phyloP scores from a whole-genome alignment of 2,888 invertebrate genomes.

The Diadegma fenestrale region DNA sequence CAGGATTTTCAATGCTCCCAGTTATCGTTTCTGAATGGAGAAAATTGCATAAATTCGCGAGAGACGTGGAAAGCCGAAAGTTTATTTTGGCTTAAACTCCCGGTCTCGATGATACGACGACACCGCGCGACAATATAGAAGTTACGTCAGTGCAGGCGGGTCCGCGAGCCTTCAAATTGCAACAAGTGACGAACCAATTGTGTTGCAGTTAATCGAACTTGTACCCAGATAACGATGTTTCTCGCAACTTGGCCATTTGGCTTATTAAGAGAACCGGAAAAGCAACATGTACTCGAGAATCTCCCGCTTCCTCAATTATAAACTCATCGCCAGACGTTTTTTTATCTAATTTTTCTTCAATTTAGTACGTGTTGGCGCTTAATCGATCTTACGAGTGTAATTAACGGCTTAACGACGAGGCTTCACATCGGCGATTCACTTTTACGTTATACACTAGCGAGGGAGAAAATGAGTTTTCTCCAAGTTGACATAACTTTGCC shows the following conservation, averaged over 20 bases:
- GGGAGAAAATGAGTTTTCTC: not conserved
- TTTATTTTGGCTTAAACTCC: conserved; percentile 15
- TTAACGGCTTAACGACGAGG: conserved; percentile 12
- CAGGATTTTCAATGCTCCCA: not conserved
- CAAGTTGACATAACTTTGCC: conserved; percentile 8
- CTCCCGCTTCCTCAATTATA: conserved; percentile 31
- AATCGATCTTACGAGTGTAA: conserved; percentile 12
- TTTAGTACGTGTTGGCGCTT: not conserved
- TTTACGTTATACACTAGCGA: not conserved
- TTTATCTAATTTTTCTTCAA: not conserved
- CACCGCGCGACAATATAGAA: conserved; percentile 72
- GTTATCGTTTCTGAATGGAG: not conserved
- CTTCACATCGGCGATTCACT: not conserved
- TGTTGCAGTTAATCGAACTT: conserved; percentile 78
- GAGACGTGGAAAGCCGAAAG: not conserved
- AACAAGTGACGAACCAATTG: conserved; percentile 78
- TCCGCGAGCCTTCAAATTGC: conserved; percentile 75
- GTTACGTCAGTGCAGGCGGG: conserved; percentile 74
- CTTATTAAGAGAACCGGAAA: conserved; percentile 53
- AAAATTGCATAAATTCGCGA: not conserved
- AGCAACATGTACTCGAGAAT: conserved; percentile 9
- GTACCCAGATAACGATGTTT: conserved; percentile 71
- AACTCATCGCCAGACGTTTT: conserved; percentile 20
- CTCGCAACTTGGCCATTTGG: conserved; percentile 52
- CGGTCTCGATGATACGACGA: not conserved